A percentile compares a stretch with the other conserved stretches of the same genome.
phyloP scores from a whole-genome alignment of 1,140 invertebrate genomes.

The Temnothorax curvispinosus region DNA sequence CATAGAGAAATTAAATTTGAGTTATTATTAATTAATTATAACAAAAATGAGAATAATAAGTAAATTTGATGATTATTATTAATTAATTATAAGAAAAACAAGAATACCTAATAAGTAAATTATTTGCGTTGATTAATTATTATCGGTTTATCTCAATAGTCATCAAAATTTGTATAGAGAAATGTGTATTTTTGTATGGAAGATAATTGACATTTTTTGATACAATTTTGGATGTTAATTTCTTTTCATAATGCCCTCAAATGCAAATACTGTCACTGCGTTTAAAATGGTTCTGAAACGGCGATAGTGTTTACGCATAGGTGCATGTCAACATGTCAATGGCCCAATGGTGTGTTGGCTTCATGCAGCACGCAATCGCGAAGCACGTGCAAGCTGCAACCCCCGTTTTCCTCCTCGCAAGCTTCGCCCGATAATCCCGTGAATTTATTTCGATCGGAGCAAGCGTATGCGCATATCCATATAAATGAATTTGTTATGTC shows the following conservation, averaged over 20 bases:
- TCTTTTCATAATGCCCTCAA: background rate
- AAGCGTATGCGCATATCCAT: slow-evolving; percentile 35
- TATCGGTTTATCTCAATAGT: background rate
- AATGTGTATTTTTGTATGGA: background rate
- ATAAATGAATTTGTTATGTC: slow-evolving; percentile 16
- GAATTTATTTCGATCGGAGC: slow-evolving; percentile 38
- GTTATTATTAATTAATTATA: background rate
- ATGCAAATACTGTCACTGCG: slow-evolving; percentile 1
- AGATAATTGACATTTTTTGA: background rate
- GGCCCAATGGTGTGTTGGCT: slow-evolving; percentile 48
- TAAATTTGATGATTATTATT: background rate
- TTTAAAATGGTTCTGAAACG: slow-evolving; percentile 28
- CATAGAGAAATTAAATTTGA: background rate
- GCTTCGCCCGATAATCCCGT: slow-evolving; percentile 33
- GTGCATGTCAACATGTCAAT: slow-evolving; percentile 58
- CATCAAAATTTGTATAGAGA: background rate
- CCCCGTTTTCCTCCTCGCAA: background rate
- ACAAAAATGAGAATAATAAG: slow-evolving; percentile 1
- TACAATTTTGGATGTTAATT: background rate
- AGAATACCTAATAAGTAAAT: slow-evolving; percentile 8
- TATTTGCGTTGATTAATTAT: background rate
- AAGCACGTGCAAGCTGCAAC: slow-evolving; percentile 55
- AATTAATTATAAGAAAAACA: background rate
- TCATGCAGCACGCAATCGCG: slow-evolving; percentile 60
- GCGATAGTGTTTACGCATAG: slow-evolving; percentile 52